phyloP scores from a whole-genome alignment of 2,113 vertebrate species.

The Caretta caretta region DNA sequence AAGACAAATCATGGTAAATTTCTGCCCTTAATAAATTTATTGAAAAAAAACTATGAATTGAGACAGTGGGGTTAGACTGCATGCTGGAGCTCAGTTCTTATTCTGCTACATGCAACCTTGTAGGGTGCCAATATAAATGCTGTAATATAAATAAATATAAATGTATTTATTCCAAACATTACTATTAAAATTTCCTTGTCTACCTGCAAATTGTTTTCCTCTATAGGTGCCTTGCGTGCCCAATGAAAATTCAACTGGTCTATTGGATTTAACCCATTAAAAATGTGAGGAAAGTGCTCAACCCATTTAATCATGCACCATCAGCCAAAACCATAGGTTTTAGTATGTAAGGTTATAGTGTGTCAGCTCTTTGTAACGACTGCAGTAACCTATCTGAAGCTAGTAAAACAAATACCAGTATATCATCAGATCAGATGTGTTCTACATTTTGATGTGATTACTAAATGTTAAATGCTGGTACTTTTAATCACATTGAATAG shows the following conservation, averaged over 20 bases:
- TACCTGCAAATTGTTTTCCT: slow-evolving; percentile 29
- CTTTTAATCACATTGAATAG: not conserved
- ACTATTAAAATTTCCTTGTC: slow-evolving; percentile 27
- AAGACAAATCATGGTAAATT: not conserved
- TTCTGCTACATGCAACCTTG: slow-evolving; percentile 13
- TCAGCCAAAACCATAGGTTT: not conserved
- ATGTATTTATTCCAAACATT: slow-evolving; percentile 52
- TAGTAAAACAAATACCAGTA: not conserved
- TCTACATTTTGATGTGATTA: not conserved
- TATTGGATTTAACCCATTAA: not conserved
- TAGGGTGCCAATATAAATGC: slow-evolving; percentile 38
- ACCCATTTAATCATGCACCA: not conserved
- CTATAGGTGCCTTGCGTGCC: not conserved
- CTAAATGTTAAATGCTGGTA: not conserved
- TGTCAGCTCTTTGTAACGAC: not conserved
- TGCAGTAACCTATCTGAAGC: not conserved
- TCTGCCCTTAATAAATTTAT: not conserved
- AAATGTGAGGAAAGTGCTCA: not conserved
- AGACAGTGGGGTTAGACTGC: slow-evolving; percentile 1
- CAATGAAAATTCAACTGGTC: slow-evolving; percentile 26
- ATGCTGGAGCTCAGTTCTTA: not conserved
- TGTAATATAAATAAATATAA: too few relatives aligned
- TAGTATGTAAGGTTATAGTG: not conserved
- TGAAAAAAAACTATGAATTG: not conserved
- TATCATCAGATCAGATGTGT: not conserved